These are phyloP conservation scores for Globodera ellingtonae DNA, from an alignment of 1,140 invertebrate genomes.

Conservation along the genomic window DNA sequence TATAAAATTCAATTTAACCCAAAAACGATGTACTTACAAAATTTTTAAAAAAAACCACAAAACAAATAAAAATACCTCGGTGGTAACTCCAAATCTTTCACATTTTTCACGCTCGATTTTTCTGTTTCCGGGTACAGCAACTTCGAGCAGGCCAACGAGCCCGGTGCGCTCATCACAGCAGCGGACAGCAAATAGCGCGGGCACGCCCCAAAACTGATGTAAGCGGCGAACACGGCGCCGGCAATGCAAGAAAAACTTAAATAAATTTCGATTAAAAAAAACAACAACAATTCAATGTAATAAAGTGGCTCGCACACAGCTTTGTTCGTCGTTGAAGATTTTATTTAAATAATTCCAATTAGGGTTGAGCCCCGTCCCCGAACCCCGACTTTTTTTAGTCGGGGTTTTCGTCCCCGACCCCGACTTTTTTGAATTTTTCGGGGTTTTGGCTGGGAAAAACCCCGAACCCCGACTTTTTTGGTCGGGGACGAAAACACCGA, in stretches of 20 bases:
- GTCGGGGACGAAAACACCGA: too few species aligned
- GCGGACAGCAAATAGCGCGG: constrained; percentile 70
- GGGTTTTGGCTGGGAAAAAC: too few species aligned
- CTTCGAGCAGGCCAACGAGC: constrained; percentile 59
- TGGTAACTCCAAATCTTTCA: constrained; percentile 50
- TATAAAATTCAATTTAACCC: too few species aligned
- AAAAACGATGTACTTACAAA: too few species aligned
- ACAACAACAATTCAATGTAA: background rate
- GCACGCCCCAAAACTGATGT: constrained; percentile 75
- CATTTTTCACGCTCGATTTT: constrained; percentile 47
- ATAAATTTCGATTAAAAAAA: background rate
- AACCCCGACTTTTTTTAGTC: too few species aligned
- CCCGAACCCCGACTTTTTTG: too few species aligned
- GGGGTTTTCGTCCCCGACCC: too few species aligned
- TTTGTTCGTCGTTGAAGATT: too few species aligned
- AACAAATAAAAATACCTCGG: constrained; percentile 48
- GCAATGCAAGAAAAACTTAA: constrained; percentile 83
- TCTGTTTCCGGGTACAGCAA: constrained; percentile 62
- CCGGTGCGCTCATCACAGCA: constrained; percentile 62
- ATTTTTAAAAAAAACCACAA: too few species aligned
- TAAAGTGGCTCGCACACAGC: background rate
- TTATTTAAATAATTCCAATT: too few species aligned
- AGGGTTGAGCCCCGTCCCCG: too few species aligned
- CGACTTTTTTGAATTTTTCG: too few species aligned
- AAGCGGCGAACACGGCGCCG: constrained; percentile 84